These are phyloP conservation scores for Uropetala carovei DNA, from an alignment of 2,888 invertebrate species.

Conservation along the genomic window DNA sequence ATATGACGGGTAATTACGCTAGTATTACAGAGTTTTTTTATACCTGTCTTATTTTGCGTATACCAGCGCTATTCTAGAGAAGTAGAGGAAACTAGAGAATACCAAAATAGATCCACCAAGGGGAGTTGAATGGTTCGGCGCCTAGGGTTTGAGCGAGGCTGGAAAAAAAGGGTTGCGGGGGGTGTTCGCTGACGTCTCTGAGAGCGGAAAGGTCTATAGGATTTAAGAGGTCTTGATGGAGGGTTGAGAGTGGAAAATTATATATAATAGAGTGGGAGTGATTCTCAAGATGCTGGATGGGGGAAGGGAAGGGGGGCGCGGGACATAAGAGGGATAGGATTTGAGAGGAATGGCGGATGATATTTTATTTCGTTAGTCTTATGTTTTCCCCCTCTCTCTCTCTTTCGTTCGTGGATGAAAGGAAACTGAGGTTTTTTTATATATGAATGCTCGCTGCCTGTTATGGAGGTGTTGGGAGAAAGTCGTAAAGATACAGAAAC, in stretches of 20 bases:
- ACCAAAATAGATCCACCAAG: no score
- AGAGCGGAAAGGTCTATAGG: not conserved
- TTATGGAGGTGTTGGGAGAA: not conserved
- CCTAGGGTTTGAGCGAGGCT: no score
- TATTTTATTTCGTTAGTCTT: not conserved
- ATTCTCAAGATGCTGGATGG: not conserved
- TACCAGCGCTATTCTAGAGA: no score
- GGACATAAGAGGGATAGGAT: not conserved
- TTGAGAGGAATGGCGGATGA: not conserved
- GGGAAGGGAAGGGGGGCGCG: not conserved
- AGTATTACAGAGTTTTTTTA: no score
- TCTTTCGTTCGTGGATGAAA: not conserved
- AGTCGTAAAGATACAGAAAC: not conserved
- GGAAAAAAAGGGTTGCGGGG: no score
- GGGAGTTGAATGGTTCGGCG: no score
- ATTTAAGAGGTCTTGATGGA: not conserved
- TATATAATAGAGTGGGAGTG: conserved; percentile 36
- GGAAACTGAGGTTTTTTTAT: not conserved
- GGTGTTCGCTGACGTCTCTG: no score
- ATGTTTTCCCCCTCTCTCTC: not conserved
- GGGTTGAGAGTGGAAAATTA: conserved; percentile 48
- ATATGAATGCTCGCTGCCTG: not conserved
- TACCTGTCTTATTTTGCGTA: no score
- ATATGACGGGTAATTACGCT: no score
- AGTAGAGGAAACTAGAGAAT: no score